phyloP scores from a whole-genome alignment of 2,797 vertebrate genomes.

The Columba guinea region DNA sequence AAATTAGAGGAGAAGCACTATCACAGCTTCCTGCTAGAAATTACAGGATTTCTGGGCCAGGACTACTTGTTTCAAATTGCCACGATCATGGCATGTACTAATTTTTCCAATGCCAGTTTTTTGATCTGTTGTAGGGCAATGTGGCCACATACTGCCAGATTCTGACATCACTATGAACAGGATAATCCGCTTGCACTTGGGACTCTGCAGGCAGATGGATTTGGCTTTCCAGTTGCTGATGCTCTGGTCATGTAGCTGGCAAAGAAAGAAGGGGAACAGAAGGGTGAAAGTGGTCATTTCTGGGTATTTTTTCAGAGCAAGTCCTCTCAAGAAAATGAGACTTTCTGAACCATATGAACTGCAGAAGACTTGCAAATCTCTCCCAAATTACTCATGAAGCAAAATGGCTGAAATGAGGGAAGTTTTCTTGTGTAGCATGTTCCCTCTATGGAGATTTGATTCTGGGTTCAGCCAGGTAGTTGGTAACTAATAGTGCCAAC shows the following conservation, averaged over 20 bases:
- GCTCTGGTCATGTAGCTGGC: not conserved
- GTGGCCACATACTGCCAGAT: not conserved
- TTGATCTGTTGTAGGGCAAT: not conserved
- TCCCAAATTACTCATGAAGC: not conserved
- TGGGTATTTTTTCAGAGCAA: not conserved
- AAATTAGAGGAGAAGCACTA: not conserved
- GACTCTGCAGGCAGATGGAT: not conserved
- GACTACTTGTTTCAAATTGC: not conserved
- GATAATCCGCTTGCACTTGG: not conserved
- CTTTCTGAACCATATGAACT: not conserved
- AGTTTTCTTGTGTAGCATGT: not conserved
- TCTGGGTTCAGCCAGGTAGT: not conserved
- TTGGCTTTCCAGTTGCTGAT: not conserved
- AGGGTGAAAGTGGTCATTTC: not conserved
- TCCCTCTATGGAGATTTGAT: not conserved
- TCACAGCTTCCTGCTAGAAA: not conserved
- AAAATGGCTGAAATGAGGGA: not conserved
- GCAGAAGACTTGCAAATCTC: not conserved
- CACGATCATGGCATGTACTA: not conserved
- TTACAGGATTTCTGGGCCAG: not conserved
- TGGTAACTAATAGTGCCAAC: not conserved
- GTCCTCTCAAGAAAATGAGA: not conserved
- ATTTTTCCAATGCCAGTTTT: not conserved
- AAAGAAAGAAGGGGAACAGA: not conserved
- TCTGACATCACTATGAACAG: not conserved